These are phyloP conservation scores for Aspidoscelis tigris DNA, from an alignment of 2,113 vertebrate species.

Conservation along the genomic window DNA sequence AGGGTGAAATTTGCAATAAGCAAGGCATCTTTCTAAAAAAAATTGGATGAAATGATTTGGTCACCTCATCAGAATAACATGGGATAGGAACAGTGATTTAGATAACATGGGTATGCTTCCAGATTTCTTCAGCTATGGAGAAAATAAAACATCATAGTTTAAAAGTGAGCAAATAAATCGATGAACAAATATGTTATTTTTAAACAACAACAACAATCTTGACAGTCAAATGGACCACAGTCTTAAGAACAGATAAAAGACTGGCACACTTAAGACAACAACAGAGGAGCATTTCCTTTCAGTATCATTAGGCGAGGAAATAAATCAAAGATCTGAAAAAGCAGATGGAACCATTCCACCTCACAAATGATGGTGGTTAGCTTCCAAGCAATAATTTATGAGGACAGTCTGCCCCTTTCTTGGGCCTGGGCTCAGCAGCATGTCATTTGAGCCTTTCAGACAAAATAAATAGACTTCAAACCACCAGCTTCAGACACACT, in stretches of 20 bases:
- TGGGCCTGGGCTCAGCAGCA: slow-evolving; percentile 66
- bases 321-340: slow-evolving; percentile 62
- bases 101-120: not conserved
- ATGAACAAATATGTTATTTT: too few species aligned
- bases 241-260: slow-evolving; percentile 32
- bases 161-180: not conserved
- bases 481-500: slow-evolving; percentile 72
- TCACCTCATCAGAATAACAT: not conserved
- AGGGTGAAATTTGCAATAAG: too few species aligned
- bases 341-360: slow-evolving; percentile 72
- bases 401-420: slow-evolving; percentile 62
- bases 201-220: too few species aligned
- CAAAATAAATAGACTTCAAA: slow-evolving; percentile 75
- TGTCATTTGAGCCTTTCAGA: slow-evolving; percentile 76
- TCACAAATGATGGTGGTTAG: slow-evolving; percentile 61
- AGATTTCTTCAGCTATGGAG: not conserved
- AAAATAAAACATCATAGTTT: not conserved
- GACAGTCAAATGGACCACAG: not conserved
- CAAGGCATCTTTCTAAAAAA: too few species aligned
- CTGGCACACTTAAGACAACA: slow-evolving; percentile 40
- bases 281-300: slow-evolving; percentile 69
- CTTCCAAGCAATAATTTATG: slow-evolving; percentile 71
- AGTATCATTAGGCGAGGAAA: slow-evolving; percentile 37
- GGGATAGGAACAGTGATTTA: not conserved
- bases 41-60: not conserved